Base-by-base conservation (phyloP, 2,113 vertebrate genomes). In the Pelusios castaneus region DNA sequence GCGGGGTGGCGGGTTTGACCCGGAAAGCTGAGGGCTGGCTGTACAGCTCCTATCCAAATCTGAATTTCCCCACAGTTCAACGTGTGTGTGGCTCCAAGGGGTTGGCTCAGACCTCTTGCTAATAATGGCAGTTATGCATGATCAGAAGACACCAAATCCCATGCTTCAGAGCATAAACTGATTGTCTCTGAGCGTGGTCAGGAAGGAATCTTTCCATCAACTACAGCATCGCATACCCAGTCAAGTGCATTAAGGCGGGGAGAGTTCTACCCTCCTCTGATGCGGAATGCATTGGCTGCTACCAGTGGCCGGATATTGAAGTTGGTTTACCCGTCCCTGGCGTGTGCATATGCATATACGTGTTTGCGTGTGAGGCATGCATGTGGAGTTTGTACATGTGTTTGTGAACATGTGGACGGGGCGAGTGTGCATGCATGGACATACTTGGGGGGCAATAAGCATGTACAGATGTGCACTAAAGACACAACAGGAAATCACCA, bases 301-400 rank as follows among this genome's bases (percentile, higher is more conserved):
- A 5, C 45, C 3, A 3, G 1, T 1, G 8, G 27, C 10, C 14
- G 21, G 3, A 24, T 0, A 70, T 4, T 67, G 34, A 67, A 67
- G 1, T 19, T 22, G 34, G 34, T 70, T n/a, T 38, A 22, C n/a
- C 34, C n/a, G 19, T 38, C n/a, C 10, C 21, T 70, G 19, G 63
- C 19, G 63, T 38, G 63, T 70, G 31, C 19, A 8, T 10, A 34
- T 34, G 10, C 4, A n/a, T 67, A 9, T 9, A 70, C 17, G 21
- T 38, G 47, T 47, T 47, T 47, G 63, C 4, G 34, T 70, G 27
- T 16, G 63, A 14, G 63, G 34, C 4, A n/a, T 38, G 19, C 63
- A 38, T 21, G n/a, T 22, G n/a, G n/a, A 70, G n/a, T 38, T 3
- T 2, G 2, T 4, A 0, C 11, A 4, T 41, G 85, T 84, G 17